Conservation (phyloP, 1,140 invertebrate genomes). For the Alviniconcha marisindica region DNA sequence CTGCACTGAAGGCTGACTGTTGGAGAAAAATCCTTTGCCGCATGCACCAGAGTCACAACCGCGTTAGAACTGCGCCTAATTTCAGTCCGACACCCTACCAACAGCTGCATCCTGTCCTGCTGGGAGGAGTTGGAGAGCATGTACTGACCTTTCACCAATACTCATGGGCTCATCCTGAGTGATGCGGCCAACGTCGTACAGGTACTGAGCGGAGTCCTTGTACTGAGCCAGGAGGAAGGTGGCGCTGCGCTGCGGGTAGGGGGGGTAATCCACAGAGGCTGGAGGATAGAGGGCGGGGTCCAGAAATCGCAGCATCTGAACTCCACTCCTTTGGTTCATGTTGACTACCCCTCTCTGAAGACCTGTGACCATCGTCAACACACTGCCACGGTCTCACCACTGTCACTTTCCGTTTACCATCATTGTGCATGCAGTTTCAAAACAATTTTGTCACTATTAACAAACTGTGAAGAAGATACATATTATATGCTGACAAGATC, state of each 20-base stretch:
- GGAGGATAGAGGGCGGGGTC: conserved; percentile 66
- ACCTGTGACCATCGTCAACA: conserved; percentile 42
- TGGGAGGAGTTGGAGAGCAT: no score
- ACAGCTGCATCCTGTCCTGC: no score
- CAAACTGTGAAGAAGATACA: not conserved
- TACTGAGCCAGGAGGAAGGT: conserved; percentile 62
- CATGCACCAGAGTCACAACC: no score
- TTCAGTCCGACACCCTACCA: no score
- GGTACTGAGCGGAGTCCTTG: conserved; percentile 55
- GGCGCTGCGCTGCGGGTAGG: conserved; percentile 57
- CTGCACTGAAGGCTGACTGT: no score
- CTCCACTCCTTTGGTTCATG: conserved; percentile 46
- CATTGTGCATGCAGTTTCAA: no score
- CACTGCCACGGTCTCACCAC: not conserved
- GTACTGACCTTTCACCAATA: conserved; percentile 43
- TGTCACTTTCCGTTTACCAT: no score
- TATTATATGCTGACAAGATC: no score
- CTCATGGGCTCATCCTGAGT: conserved; percentile 53
- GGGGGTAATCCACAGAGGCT: conserved; percentile 54
- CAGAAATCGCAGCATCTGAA: conserved; percentile 62
- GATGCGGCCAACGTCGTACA: conserved; percentile 50
- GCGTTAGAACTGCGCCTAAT: no score
- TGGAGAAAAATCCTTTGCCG: no score
- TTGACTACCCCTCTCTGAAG: conserved; percentile 61
- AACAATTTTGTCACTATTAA: not conserved